Evolutionary conservation across 2,888 invertebrate species (phyloP).

Genomic region (Leptopilina drosophilae): DNA sequence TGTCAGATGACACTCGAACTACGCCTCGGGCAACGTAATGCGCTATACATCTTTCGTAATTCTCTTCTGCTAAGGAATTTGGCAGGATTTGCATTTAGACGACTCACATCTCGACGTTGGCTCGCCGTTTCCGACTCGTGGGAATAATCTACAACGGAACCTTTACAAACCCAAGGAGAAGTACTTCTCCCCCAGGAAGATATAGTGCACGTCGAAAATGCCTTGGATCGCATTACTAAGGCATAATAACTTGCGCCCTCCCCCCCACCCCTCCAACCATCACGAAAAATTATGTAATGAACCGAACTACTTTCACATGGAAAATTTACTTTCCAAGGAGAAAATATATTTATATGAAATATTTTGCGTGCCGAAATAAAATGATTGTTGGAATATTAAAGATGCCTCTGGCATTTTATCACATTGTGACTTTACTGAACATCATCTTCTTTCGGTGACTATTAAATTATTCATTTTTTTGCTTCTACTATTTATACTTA

Average conservation of each 20-base stretch:
- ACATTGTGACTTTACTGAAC: background rate
- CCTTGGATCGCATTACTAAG: slow-evolving; percentile 33
- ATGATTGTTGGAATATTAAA: slow-evolving; percentile 23
- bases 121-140: slow-evolving; percentile 38
- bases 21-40: slow-evolving; percentile 27
- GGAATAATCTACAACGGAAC: slow-evolving; percentile 41
- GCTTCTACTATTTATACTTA: too few relatives aligned
- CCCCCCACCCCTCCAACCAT: background rate
- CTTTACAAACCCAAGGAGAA: slow-evolving; percentile 37
- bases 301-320: slow-evolving; percentile 17
- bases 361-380: background rate
- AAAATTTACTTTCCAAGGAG: background rate
- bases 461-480: too few relatives aligned
- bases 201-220: slow-evolving; percentile 34
- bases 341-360: slow-evolving; percentile 3
- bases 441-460: too few relatives aligned
- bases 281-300: slow-evolving; percentile 34
- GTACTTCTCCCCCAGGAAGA: slow-evolving; percentile 37
- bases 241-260: slow-evolving; percentile 31
- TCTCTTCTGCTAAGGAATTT: slow-evolving; percentile 40
- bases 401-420: background rate
- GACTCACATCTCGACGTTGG: slow-evolving; percentile 41
- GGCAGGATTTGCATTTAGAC: slow-evolving; percentile 41
- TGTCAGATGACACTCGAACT: slow-evolving; percentile 37
- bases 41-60: slow-evolving; percentile 41